A percentile compares a stretch with the other conserved stretches of the same genome.
Evolutionary conservation across 2,797 vertebrate species (phyloP).

Genomic region (Prunella strophiata): DNA sequence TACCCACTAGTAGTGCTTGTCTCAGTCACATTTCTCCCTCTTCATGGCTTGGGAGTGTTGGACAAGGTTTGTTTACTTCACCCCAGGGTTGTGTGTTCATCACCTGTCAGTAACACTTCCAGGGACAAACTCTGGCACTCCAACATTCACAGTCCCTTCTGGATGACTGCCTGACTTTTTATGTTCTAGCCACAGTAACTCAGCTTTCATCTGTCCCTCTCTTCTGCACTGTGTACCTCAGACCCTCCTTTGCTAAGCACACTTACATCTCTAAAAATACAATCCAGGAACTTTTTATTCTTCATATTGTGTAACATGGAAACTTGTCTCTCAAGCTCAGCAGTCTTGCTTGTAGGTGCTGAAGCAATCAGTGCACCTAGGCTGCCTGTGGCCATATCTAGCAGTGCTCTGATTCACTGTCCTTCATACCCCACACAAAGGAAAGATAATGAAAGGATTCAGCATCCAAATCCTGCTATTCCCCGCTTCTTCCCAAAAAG

Average conservation of each 20-base stretch:
- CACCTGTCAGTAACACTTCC: not conserved
- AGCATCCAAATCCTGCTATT: slow-evolving; percentile 11
- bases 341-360: not conserved
- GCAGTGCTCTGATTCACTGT: not conserved
- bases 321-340: not conserved
- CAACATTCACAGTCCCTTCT: not conserved
- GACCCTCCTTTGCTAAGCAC: not conserved
- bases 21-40: not conserved
- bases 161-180: not conserved
- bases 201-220: not conserved
- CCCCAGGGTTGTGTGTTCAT: not conserved
- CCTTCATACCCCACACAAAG: not conserved
- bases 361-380: not conserved
- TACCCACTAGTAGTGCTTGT: not conserved
- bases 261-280: not conserved
- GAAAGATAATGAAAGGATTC: not conserved
- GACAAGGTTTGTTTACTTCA: not conserved
- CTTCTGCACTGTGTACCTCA: not conserved
- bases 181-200: not conserved
- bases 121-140: not conserved
- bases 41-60: not conserved
- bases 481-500: not conserved
- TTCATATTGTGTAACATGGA: not conserved
- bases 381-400: not conserved
- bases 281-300: not conserved